Evolutionary conservation across 2,888 invertebrate species (phyloP), one percentile per base, ranked within the genome.

Genomic region (Hedychridium roseum): DNA sequence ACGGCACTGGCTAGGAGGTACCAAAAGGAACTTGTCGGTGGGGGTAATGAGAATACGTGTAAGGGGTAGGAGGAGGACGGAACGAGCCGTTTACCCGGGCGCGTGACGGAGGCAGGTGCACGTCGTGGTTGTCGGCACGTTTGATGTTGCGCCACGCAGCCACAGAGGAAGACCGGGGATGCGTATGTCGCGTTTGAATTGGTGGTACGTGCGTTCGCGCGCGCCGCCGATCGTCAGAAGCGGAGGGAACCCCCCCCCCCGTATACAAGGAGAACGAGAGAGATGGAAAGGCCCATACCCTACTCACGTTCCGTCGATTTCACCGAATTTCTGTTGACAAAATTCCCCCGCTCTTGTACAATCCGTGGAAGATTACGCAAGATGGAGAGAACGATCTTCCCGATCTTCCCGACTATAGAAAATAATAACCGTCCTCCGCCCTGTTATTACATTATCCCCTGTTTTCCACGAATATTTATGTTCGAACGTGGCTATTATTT

Each of bases 41-140:
- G 66, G 66, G 63, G 66, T 65, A 68, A 68, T 68, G 68, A 68
- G 65, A 66, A 67, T 63, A 60, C 51, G 52, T 53, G 47, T 43
- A 40, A 52, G 39, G 51, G 54, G 54, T 38, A 50, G 47, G 60
- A 65, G 54, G 28, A 57, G 58, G 64, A 66, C 31, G 51, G 53
- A 51, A 60, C 48, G 56, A 59, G 57, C 56, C 61, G 64, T 57
- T 63, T 60, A 61, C 60, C 49, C 56, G 63, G 54, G 59, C 58
- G 67, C 65, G 60, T 60, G 70, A 70, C 66, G 58, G 59, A 67
- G 69, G 66, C 70, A 70, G 70, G 70, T 70, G 69, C 61, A 49
- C 66, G 60, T 68, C 63, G 51, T 53, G 60, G 63, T 58, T 61
- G 71, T 71, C 71, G 71, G 71, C 68, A 54, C 68, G 57, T 71